Base-by-base conservation (phyloP, 2,797 vertebrate genomes). In the Tangara arthus region DNA sequence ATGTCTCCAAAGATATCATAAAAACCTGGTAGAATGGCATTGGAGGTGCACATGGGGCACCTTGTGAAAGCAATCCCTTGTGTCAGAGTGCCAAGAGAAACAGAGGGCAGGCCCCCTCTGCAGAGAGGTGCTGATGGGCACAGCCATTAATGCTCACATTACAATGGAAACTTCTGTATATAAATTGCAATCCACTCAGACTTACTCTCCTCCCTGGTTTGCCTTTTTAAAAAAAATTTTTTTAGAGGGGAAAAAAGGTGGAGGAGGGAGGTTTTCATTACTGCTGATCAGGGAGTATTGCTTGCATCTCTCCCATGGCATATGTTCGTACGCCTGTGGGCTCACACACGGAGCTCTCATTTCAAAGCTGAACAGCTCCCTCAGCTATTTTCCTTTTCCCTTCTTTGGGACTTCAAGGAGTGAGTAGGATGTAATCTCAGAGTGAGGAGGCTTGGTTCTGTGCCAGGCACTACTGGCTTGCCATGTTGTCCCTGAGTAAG, bases 211-310 rank as follows among this genome's bases (percentile, higher is more conserved):
- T 64, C 68, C 49, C n/a, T 46, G 30, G 15, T 76, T 66, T 90
- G 47, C 63, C 21, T 79, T 42, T 76, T 53, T 2, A 37, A 20
- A 24, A 27, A 28, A 28, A 37, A 6, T 17, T 23, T 15, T 60
- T 39, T 75, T 32, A 22, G 37, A 49, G 14, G 34, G 18, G 26
- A 39, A 68, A 85, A 85, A 83, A 49, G 8, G 28, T 55, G 84
- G 72, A 87, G 90, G 84, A 94, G 80, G 77, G 66, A 79, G 66
- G n/a, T 26, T 94, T 93, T 95, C 80, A 86, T 89, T 93, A 92
- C 77, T 93, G 72, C 89, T 96, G 96, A 96, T 91, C 77, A 73
- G 87, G 87, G 90, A 94, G 56, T 93, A 92, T 96, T 96, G n/a
- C 79, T 92, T 91, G 77, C 85, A 88, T 89, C 93, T 70, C 87